Evolutionary conservation across 2,113 vertebrate species (phyloP).

Genomic region (Steatornis caripensis): DNA sequence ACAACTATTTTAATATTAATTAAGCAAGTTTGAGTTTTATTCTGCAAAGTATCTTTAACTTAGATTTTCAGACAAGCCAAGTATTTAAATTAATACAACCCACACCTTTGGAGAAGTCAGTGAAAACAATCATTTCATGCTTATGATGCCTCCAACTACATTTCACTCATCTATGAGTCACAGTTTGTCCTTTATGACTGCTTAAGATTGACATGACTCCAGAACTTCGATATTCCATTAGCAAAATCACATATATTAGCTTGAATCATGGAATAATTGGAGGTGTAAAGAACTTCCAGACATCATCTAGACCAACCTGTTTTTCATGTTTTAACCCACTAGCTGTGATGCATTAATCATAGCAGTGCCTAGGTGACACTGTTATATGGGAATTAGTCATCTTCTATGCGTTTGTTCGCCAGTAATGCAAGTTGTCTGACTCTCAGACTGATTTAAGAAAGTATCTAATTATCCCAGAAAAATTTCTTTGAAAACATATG

Average conservation of each 20-base stretch:
- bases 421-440: conserved; percentile 6
- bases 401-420: not conserved
- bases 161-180: not conserved
- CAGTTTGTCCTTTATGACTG: not conserved
- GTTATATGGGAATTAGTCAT: conserved; percentile 4
- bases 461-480: conserved; percentile 7
- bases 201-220: not conserved
- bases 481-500: not conserved
- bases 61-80: not conserved
- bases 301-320: not conserved
- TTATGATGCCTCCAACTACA: not conserved
- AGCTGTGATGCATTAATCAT: not conserved
- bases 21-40: not conserved
- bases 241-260: not conserved
- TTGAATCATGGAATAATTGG: not conserved
- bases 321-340: not conserved
- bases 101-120: not conserved
- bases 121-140: not conserved
- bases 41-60: not conserved
- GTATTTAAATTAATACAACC: not conserved
- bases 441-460: not conserved
- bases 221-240: not conserved
- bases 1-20: not conserved
- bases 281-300: not conserved
- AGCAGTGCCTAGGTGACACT: not conserved